These are phyloP conservation scores for Manis pentadactyla DNA, from an alignment of 2,797 vertebrate species.

Conservation along the genomic window DNA sequence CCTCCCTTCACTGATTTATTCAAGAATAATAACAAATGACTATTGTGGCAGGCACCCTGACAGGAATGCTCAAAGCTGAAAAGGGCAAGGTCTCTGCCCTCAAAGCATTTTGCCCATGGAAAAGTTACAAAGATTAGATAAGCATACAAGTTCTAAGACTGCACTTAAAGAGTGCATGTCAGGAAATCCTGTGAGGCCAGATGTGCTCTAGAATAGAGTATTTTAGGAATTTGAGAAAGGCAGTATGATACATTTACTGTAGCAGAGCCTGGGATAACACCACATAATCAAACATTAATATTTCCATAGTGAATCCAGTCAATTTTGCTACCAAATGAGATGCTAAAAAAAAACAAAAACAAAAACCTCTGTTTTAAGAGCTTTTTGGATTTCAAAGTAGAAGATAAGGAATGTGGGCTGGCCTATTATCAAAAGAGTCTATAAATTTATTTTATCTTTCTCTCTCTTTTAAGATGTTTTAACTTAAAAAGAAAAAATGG, in stretches of 20 bases:
- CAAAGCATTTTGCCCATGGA: background rate
- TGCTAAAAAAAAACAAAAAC: background rate
- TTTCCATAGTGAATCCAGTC: background rate
- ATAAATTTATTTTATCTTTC: background rate
- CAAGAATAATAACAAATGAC: background rate
- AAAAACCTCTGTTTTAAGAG: background rate
- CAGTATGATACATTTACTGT: background rate
- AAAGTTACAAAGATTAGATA: slow-evolving; percentile 39
- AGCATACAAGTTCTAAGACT: slow-evolving; percentile 11
- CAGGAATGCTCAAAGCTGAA: slow-evolving; percentile 32
- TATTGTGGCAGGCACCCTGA: background rate
- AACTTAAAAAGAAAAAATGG: background rate
- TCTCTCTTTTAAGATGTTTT: background rate
- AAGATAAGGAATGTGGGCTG: background rate
- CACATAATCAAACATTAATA: slow-evolving; percentile 12
- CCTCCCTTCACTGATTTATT: background rate
- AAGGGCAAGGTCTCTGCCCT: slow-evolving; percentile 56
- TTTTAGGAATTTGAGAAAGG: background rate
- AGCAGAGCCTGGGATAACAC: background rate
- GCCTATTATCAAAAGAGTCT: background rate
- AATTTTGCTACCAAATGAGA: background rate
- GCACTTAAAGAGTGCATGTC: background rate
- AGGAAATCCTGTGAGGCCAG: background rate
- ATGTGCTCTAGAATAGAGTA: background rate
- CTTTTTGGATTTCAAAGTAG: background rate